phyloP scores from a whole-genome alignment of 2,113 vertebrate species.

The Menura novaehollandiae region DNA sequence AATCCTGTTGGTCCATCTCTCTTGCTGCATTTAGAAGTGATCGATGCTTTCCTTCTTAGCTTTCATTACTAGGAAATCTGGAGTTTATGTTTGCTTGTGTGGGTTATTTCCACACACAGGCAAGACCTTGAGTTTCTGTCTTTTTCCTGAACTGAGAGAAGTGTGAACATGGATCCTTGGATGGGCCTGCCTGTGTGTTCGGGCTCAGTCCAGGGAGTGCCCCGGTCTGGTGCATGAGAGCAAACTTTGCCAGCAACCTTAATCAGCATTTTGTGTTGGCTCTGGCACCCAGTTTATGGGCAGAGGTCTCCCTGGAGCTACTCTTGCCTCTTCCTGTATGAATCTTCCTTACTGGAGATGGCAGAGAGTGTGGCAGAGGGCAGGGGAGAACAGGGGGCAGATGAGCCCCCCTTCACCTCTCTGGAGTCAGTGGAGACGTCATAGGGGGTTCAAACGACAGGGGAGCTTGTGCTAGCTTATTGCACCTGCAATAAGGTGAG shows the following conservation, averaged over 20 bases:
- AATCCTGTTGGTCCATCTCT: background rate
- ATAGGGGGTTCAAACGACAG: rapidly evolving
- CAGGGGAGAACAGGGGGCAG: background rate
- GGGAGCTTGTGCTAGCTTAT: background rate
- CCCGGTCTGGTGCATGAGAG: background rate
- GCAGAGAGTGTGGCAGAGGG: background rate
- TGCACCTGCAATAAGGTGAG: background rate
- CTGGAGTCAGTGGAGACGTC: background rate
- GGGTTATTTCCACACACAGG: background rate
- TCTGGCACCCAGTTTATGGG: background rate
- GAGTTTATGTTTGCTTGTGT: background rate
- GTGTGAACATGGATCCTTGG: background rate
- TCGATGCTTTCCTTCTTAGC: background rate
- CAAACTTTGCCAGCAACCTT: background rate
- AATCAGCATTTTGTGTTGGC: background rate
- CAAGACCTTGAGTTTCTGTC: background rate
- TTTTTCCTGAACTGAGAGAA: background rate
- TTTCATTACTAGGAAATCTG: background rate
- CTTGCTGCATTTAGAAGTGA: background rate
- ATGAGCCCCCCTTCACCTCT: rapidly evolving
- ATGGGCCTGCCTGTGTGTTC: no score
- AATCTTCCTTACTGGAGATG: background rate
- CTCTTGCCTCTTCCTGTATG: background rate
- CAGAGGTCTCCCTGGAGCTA: background rate
- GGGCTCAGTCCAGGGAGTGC: background rate